These are phyloP conservation scores for Sesia bembeciformis DNA, from an alignment of 2,888 invertebrate genomes.

Conservation along the genomic window DNA sequence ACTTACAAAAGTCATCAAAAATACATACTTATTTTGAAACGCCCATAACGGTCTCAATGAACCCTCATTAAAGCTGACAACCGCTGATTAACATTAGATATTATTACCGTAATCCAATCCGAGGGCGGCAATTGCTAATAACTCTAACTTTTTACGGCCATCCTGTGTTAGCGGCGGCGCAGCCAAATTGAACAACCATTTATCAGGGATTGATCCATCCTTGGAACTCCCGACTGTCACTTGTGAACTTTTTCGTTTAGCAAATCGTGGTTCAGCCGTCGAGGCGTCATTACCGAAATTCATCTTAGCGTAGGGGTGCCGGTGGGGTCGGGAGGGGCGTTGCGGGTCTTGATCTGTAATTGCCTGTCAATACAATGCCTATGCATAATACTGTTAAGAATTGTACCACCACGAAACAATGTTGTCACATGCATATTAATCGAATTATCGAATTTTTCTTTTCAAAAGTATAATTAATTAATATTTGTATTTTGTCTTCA, in stretches of 20 bases:
- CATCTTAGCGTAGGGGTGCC: constrained; percentile 13
- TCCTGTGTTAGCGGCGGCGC: constrained; percentile 10
- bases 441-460: too few relatives aligned
- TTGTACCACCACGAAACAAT: too few relatives aligned
- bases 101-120: too few relatives aligned
- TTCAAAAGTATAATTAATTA: too few relatives aligned
- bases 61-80: too few relatives aligned
- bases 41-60: too few relatives aligned
- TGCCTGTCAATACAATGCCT: constrained; percentile 37
- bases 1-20: too few relatives aligned
- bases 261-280: constrained; percentile 25
- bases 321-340: constrained; percentile 3
- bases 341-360: constrained; percentile 23
- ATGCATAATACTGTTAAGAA: background rate
- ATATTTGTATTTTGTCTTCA: too few relatives aligned
- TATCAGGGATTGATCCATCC: constrained; percentile 55
- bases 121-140: constrained; percentile 3
- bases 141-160: constrained; percentile 5
- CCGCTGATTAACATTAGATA: too few relatives aligned
- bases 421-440: too few relatives aligned
- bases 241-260: constrained; percentile 50
- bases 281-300: constrained; percentile 34
- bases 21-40: too few relatives aligned
- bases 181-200: constrained; percentile 38
- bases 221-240: constrained; percentile 40